These are phyloP conservation scores for Phalloptychus januarius DNA, from an alignment of 2,797 vertebrate species.

Conservation along the genomic window DNA sequence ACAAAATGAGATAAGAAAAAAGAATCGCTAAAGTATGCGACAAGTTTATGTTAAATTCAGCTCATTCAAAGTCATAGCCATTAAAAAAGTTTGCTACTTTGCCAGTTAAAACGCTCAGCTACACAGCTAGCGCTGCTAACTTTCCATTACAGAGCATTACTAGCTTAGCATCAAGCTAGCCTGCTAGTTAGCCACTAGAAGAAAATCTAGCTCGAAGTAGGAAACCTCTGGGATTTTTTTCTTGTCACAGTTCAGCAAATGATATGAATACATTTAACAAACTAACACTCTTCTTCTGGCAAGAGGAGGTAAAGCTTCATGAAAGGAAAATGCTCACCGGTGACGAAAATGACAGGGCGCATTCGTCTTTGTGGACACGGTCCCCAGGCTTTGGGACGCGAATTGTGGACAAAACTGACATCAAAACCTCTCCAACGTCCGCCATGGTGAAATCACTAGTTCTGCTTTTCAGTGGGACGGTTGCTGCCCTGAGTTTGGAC, in stretches of 20 bases:
- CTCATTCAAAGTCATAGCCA: neutral
- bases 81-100: slow-evolving; percentile 38
- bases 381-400: slow-evolving; percentile 95
- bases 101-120: slow-evolving; percentile 53
- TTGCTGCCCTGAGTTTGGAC: slow-evolving; percentile 58
- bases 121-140: slow-evolving; percentile 50
- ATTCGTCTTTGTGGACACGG: slow-evolving; percentile 99
- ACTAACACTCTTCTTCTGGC: neutral
- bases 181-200: slow-evolving; percentile 42
- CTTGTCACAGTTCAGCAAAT: neutral
- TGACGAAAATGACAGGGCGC: slow-evolving; percentile 95
- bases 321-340: slow-evolving; percentile 85
- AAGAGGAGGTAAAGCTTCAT: slow-evolving; percentile 11
- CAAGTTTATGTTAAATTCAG: neutral
- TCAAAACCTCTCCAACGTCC: slow-evolving; percentile 92
- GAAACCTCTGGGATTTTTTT: neutral
- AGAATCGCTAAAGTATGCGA: neutral
- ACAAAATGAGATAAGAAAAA: neutral
- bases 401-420: slow-evolving; percentile 94
- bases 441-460: slow-evolving; percentile 79
- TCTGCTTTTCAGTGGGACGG: slow-evolving; percentile 56
- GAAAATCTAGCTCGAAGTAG: slow-evolving; percentile 23
- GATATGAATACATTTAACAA: rapidly evolving
- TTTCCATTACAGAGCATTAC: slow-evolving; percentile 65
- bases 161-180: slow-evolving; percentile 75